These are phyloP conservation scores for Zosterops lateralis DNA, from an alignment of 2,113 vertebrate genomes.

Conservation along the genomic window DNA sequence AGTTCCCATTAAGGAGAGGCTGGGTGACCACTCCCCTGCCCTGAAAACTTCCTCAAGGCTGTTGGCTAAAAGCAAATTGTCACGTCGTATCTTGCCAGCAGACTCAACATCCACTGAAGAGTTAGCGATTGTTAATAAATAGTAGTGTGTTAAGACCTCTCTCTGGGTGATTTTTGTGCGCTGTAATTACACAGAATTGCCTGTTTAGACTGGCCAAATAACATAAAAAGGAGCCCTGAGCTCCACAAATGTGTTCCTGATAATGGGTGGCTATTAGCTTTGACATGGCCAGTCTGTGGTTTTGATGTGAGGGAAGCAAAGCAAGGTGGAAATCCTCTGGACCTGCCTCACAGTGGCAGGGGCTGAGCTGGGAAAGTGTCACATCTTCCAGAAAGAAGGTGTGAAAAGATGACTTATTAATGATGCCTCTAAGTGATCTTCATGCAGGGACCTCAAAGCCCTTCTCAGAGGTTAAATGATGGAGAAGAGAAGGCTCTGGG, in stretches of 20 bases:
- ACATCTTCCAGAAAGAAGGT: not conserved
- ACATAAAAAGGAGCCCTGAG: constrained; percentile 13
- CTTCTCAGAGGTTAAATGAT: not conserved
- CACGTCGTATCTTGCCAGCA: not conserved
- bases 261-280: not conserved
- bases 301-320: not conserved
- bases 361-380: not conserved
- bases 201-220: constrained; percentile 6
- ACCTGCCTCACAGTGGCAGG: not conserved
- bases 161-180: constrained; percentile 42
- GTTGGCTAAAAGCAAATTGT: constrained; percentile 7
- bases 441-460: not conserved
- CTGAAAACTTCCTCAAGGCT: not conserved
- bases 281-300: not conserved
- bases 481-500: not conserved
- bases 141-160: constrained; percentile 6
- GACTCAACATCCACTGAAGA: not conserved
- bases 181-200: constrained; percentile 46
- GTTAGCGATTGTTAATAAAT: constrained; percentile 43
- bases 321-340: not conserved
- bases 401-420: not conserved
- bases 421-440: not conserved
- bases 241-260: not conserved
- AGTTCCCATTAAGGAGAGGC: not conserved
- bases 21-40: not conserved